phyloP scores from a whole-genome alignment of 1,140 invertebrate genomes.

The Mactra quadrangularis region DNA sequence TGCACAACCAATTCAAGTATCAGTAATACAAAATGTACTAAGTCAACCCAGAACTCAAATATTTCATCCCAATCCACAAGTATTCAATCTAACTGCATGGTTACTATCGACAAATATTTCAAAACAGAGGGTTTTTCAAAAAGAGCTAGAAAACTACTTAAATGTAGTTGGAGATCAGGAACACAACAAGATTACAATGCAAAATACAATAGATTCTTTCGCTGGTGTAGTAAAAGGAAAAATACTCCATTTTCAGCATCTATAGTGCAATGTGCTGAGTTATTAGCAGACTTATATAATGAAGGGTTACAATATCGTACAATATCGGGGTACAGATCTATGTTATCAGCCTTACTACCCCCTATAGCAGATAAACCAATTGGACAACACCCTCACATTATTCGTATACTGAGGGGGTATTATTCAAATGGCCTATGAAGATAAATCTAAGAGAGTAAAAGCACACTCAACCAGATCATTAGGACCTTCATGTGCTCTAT shows the following conservation, averaged over 20 bases:
- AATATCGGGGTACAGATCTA: conserved; percentile 55
- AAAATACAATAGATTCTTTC: conserved; percentile 44
- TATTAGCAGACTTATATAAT: conserved; percentile 22
- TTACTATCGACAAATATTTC: conserved; percentile 54
- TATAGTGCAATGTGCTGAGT: conserved; percentile 39
- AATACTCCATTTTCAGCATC: conserved; percentile 42
- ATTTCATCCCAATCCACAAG: conserved; percentile 10
- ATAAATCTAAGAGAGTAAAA: background rate
- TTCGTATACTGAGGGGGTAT: conserved; percentile 33
- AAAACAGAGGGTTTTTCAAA: conserved; percentile 42
- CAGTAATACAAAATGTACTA: conserved; percentile 30
- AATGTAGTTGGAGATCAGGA: conserved; percentile 48
- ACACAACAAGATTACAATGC: conserved; percentile 43
- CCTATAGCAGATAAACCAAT: conserved; percentile 33
- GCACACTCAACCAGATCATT: background rate
- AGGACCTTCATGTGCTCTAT: too few relatives aligned
- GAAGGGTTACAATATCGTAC: conserved; percentile 37
- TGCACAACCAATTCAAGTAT: conserved; percentile 21
- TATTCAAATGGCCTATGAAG: too few relatives aligned
- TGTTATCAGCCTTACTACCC: conserved; percentile 56
- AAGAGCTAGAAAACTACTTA: conserved; percentile 46
- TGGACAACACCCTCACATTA: conserved; percentile 59
- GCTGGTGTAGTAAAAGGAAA: conserved; percentile 58
- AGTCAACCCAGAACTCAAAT: conserved; percentile 27
- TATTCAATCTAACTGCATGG: conserved; percentile 58